phyloP scores from a whole-genome alignment of 2,888 invertebrate genomes.

The Drosophila maculinotata region DNA sequence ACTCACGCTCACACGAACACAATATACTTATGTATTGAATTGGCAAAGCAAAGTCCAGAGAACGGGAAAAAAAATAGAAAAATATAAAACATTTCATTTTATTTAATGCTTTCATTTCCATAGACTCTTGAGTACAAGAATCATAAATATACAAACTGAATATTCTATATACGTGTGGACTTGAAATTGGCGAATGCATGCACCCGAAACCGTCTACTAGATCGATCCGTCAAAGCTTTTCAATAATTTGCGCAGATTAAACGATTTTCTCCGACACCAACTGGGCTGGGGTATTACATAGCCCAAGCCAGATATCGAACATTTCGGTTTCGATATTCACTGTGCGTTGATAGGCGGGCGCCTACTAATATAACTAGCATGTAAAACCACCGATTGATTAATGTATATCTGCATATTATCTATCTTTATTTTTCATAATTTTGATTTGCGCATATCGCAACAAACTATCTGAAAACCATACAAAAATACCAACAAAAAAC shows the following conservation, averaged over 20 bases:
- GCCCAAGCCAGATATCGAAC: no score
- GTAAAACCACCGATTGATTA: slow-evolving; percentile 24
- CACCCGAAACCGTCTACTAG: slow-evolving; percentile 83
- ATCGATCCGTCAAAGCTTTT: slow-evolving; percentile 80
- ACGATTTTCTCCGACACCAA: slow-evolving; percentile 1
- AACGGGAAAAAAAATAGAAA: slow-evolving; percentile 17
- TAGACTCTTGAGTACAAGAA: slow-evolving; percentile 31
- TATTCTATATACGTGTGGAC: slow-evolving; percentile 28
- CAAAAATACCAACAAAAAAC: slow-evolving; percentile 8
- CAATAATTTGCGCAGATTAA: slow-evolving; percentile 20
- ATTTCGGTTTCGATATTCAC: slow-evolving; percentile 2
- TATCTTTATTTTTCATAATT: slow-evolving; percentile 55
- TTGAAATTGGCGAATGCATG: slow-evolving; percentile 76
- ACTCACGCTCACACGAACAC: slow-evolving; percentile 41
- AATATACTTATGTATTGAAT: slow-evolving; percentile 25
- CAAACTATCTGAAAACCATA: slow-evolving; percentile 11
- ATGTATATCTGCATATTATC: slow-evolving; percentile 38
- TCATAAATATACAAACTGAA: slow-evolving; percentile 25
- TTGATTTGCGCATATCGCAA: slow-evolving; percentile 46
- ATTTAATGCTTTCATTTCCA: slow-evolving; percentile 61
- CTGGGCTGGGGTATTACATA: background rate
- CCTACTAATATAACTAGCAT: slow-evolving; percentile 19
- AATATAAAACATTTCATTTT: slow-evolving; percentile 49
- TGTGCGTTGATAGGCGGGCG: slow-evolving; percentile 12
- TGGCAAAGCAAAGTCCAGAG: slow-evolving; percentile 37